Conservation (phyloP, 2,888 invertebrate genomes). For the Clistopyga incitator region DNA sequence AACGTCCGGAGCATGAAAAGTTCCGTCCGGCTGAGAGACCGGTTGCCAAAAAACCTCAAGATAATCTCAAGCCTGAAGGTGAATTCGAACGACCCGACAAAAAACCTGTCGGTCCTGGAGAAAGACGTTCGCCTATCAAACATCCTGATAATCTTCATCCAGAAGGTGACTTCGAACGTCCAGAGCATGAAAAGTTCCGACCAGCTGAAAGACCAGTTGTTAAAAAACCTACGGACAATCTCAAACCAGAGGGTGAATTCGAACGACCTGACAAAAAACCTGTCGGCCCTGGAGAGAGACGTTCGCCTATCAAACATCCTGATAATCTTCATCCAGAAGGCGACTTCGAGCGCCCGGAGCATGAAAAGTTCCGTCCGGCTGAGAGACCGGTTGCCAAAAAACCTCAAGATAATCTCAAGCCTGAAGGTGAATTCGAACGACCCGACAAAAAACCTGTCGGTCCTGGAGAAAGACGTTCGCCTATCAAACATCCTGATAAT, state of each 20-base stretch:
- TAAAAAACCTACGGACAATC: constrained; percentile 82
- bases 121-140: constrained; percentile 85
- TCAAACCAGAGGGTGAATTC: constrained; percentile 85
- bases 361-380: constrained; percentile 82
- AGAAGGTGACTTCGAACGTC: constrained; percentile 85
- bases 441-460: constrained; percentile 82
- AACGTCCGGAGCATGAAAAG: constrained; percentile 84
- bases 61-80: constrained; percentile 82
- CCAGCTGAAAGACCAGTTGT: constrained; percentile 81
- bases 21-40: constrained; percentile 77
- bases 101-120: constrained; percentile 81
- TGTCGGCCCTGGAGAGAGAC: constrained; percentile 83
- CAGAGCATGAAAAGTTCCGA: constrained; percentile 78
- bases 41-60: constrained; percentile 78
- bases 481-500: constrained; percentile 86
- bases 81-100: constrained; percentile 83
- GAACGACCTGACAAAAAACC: constrained; percentile 83
- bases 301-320: constrained; percentile 85
- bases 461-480: constrained; percentile 84
- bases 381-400: constrained; percentile 71
- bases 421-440: constrained; percentile 81
- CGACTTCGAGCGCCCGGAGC: constrained; percentile 86
- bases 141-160: constrained; percentile 86
- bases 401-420: constrained; percentile 83
- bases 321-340: constrained; percentile 85